Conservation (phyloP, 2,888 invertebrate genomes). For the Eupithecia vulgata region DNA sequence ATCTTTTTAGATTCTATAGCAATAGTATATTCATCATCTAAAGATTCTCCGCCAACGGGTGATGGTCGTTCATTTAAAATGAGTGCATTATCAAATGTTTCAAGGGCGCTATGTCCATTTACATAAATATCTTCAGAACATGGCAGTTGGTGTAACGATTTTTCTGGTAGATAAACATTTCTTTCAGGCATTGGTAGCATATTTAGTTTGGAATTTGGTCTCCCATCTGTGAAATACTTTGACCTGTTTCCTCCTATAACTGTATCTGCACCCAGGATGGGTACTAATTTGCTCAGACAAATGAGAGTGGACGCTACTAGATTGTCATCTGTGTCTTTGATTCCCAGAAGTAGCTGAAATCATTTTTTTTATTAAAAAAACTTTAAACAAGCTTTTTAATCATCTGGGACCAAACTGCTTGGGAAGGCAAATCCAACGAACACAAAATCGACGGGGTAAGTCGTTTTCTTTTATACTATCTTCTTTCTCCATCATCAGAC, state of each 20-base stretch:
- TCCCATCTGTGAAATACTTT: slow-evolving; percentile 93
- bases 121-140: slow-evolving; percentile 66
- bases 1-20: slow-evolving; percentile 67
- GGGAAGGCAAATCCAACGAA: too few relatives aligned
- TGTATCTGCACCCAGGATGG: slow-evolving; percentile 91
- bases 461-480: too few relatives aligned
- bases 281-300: slow-evolving; percentile 92
- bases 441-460: too few relatives aligned
- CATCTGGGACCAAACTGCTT: too few relatives aligned
- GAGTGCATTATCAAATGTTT: slow-evolving; percentile 66
- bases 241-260: slow-evolving; percentile 93
- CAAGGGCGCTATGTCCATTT: slow-evolving; percentile 54
- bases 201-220: slow-evolving; percentile 85
- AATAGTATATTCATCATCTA: slow-evolving; percentile 66
- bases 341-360: slow-evolving; percentile 92
- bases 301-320: slow-evolving; percentile 92
- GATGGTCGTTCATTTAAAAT: slow-evolving; percentile 89
- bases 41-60: slow-evolving; percentile 93
- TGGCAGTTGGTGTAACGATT: slow-evolving; percentile 64
- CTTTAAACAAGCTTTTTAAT: too few relatives aligned
- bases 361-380: too few relatives aligned
- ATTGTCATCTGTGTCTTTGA: slow-evolving; percentile 93
- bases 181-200: slow-evolving; percentile 46
- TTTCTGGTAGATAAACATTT: slow-evolving; percentile 53
- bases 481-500: too few relatives aligned